Conservation (phyloP, 2,797 vertebrate species). For the Coranthus polyacanthus region DNA sequence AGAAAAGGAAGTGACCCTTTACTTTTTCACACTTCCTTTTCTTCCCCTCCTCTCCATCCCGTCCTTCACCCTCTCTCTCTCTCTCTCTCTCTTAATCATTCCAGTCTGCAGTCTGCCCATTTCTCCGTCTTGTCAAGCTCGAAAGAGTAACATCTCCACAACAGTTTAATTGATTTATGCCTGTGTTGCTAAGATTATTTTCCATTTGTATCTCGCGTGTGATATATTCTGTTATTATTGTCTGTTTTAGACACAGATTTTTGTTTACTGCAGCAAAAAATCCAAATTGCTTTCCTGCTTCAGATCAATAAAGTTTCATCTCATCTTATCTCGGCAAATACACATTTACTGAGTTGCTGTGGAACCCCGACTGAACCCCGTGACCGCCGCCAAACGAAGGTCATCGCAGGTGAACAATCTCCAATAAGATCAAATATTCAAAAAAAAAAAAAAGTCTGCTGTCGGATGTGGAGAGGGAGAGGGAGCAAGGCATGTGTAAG, state of each 20-base stretch:
- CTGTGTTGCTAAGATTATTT: not conserved
- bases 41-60: not conserved
- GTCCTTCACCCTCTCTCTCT: not conserved
- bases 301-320: conserved; percentile 48
- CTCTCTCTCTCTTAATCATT: not conserved
- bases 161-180: not conserved
- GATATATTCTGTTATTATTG: not conserved
- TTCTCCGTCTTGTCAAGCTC: not conserved
- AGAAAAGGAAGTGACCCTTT: conserved; percentile 70
- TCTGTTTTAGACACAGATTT: conserved; percentile 13
- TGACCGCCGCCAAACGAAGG: not conserved
- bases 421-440: too few relatives aligned
- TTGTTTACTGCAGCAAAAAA: conserved; percentile 38
- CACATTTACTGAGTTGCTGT: conserved; percentile 12
- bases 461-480: not conserved
- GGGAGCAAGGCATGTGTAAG: too few relatives aligned
- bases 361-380: conserved; percentile 1
- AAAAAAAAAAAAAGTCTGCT: not conserved
- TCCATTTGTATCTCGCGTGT: not conserved
- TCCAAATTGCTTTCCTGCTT: conserved; percentile 28
- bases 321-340: conserved; percentile 20
- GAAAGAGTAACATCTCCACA: conserved; percentile 1
- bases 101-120: not conserved
- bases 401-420: not conserved
- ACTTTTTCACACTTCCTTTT: conserved; percentile 53